Evolutionary conservation across 2,888 invertebrate species (phyloP).

Genomic region (Diarsia mendica): DNA sequence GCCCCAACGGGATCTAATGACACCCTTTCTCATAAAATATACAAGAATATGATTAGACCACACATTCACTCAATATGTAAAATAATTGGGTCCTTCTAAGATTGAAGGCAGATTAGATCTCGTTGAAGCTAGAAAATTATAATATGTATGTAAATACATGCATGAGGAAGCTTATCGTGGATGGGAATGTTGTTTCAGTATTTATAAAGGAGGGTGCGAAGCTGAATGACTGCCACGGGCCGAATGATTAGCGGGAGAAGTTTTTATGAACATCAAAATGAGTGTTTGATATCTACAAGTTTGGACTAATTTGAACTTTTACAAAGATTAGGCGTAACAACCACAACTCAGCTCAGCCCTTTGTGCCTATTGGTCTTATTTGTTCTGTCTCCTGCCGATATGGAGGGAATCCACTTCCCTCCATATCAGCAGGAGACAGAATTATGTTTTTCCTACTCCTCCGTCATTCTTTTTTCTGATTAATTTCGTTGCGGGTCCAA

Average conservation of each 20-base stretch:
- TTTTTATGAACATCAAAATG: not conserved
- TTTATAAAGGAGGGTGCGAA: conserved; percentile 14
- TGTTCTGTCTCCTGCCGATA: no score
- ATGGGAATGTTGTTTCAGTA: conserved; percentile 12
- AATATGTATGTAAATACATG: conserved; percentile 46
- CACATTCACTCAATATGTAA: conserved; percentile 49
- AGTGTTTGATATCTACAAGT: not conserved
- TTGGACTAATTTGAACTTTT: not conserved
- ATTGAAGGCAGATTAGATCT: conserved; percentile 48
- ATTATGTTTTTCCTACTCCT: no score
- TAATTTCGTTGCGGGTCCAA: no score
- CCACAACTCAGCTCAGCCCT: no score
- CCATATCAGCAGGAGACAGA: no score
- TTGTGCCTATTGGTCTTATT: no score
- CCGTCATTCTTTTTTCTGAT: no score
- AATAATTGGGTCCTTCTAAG: conserved; percentile 26
- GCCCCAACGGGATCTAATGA: not conserved
- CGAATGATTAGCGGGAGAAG: not conserved
- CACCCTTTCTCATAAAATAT: conserved; percentile 1
- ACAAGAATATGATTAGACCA: conserved; percentile 25
- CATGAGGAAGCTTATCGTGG: conserved; percentile 37
- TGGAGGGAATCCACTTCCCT: no score
- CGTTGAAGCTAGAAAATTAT: conserved; percentile 29
- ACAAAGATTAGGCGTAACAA: no score
- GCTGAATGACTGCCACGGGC: not conserved